phyloP scores from a whole-genome alignment of 2,113 vertebrate species.

The Mugil cephalus region DNA sequence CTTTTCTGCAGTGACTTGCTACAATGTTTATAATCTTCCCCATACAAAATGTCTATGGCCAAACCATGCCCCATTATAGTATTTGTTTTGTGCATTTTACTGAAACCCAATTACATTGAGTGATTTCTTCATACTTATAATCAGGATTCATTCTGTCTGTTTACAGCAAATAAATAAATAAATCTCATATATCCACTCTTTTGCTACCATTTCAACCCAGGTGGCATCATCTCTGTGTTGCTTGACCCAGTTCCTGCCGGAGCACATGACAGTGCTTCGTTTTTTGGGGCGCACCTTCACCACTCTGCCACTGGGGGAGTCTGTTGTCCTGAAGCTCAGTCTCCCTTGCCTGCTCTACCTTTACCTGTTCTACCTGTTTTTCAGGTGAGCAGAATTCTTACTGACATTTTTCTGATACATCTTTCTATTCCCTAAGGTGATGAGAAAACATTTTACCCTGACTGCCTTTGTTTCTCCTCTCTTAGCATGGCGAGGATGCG shows the following conservation, averaged over 20 bases:
- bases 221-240: conserved; percentile 87
- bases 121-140: neutral
- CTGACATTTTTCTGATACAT: neutral
- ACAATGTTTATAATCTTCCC: no score
- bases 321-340: conserved; percentile 89
- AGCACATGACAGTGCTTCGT: conserved; percentile 78
- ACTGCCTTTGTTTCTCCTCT: neutral
- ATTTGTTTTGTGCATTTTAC: neutral
- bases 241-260: conserved; percentile 86
- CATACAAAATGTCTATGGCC: no score
- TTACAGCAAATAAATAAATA: no score
- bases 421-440: neutral
- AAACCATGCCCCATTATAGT: neutral
- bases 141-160: no score
- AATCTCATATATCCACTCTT: no score
- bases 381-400: conserved; percentile 78
- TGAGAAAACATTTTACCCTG: neutral
- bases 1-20: neutral
- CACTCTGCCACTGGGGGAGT: conserved; percentile 87
- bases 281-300: conserved; percentile 88
- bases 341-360: conserved; percentile 92
- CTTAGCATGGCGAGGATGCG: conserved; percentile 90
- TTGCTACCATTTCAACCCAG: conserved; percentile 34
- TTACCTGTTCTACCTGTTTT: conserved; percentile 93
- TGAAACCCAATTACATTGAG: neutral